Percentiles rank a stretch among this genome's conserved stretches.
These are phyloP conservation scores for Steatocranus sp. DNA, from an alignment of 2,797 vertebrate genomes.

Conservation along the genomic window DNA sequence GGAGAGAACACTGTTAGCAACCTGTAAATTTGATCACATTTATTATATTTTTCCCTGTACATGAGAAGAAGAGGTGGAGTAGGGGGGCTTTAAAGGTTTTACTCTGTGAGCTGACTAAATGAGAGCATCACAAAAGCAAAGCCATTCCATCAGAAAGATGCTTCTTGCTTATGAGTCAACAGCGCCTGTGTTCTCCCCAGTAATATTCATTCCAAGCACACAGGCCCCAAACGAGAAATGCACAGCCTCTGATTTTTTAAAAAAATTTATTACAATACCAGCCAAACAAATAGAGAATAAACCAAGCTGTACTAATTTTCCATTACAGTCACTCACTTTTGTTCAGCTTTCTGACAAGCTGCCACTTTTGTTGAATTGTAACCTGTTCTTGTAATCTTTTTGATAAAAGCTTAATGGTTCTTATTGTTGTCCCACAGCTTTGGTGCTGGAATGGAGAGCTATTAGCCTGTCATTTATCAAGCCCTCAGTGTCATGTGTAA, in stretches of 20 bases:
- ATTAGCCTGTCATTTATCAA: constrained; percentile 51
- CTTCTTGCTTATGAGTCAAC: constrained; percentile 20
- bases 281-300: not conserved
- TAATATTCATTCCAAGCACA: not conserved
- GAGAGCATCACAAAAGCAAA: not conserved
- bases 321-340: not conserved
- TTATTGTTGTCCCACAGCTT: constrained; percentile 25
- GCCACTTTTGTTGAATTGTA: not conserved
- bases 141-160: not conserved
- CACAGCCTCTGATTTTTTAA: not conserved
- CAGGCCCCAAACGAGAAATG: not conserved
- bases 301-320: not conserved
- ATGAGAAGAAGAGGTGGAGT: not conserved
- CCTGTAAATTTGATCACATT: constrained; percentile 41
- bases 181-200: not conserved
- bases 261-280: not conserved
- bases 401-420: constrained; percentile 25
- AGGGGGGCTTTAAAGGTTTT: not conserved
- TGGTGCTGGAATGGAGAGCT: constrained; percentile 6
- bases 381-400: constrained; percentile 22
- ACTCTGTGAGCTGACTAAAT: not conserved
- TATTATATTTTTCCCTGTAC: constrained; percentile 6
- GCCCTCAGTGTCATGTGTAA: constrained; percentile 41
- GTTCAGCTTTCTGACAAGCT: constrained; percentile 2
- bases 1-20: constrained; percentile 27